Base-by-base conservation (phyloP, 2,797 vertebrate genomes). In the Microctenopoma steveboyesi region DNA sequence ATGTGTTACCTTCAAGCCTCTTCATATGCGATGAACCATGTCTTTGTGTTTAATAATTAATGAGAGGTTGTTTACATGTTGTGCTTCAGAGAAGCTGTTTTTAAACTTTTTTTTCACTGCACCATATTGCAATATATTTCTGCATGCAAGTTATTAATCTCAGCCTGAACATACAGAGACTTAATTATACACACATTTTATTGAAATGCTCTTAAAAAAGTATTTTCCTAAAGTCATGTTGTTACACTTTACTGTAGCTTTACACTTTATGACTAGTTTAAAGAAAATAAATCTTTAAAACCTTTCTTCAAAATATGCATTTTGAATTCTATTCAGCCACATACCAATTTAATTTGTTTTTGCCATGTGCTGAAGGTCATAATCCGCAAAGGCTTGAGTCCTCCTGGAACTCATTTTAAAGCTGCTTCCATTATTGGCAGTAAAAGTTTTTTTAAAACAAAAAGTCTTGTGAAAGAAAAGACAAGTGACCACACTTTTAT, bases 11-110 rank as follows among this genome's bases (percentile, higher is more conserved):
- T 86, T 82, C 33, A 18, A 87, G 66, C 12, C 42, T 72, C 51
- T 28, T 58, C 40, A 46, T 65, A 60, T 52, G 63, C 43, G 30
- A 25, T 63, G 54, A 82, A 59, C 56, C 40, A 51, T 65, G 63
- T 72, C 35, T 81, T 40, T 22, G 3, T 62, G 45, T 55, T 86
- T 35, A 88, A 83, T 82, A 79, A 87, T 83, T 67, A 76, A 88
- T 83, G 65, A 81, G 53, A n/a, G 27, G 52, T 59, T 87, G 81
- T 83, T 87, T 88, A 82, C 78, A 68, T 67, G 42, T 76, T 67
- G 64, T 76, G 28, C 69, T 83, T 56, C 35, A 77, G 50, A 81
- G 57, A 85, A 78, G 60, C 69, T 81, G 51, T 57, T 75, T 81
- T 82, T 60, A 64, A 76, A 83, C 64, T 53, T 74, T 62, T 65